These are phyloP conservation scores for Gymnobelideus leadbeateri DNA, from an alignment of 2,113 vertebrate genomes.

Conservation along the genomic window DNA sequence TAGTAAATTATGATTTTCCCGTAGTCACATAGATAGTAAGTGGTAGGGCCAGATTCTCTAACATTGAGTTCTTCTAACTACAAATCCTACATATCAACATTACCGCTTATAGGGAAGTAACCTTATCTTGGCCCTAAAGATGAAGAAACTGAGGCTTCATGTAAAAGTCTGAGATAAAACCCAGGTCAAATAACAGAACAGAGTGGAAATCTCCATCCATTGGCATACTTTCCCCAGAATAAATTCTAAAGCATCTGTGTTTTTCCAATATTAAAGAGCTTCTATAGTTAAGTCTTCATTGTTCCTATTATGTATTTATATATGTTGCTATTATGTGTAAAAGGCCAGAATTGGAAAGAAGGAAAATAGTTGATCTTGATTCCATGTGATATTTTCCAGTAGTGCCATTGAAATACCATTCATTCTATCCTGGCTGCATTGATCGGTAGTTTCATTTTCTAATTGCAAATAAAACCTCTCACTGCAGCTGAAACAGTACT, in stretches of 20 bases:
- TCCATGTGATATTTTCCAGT: slow-evolving; percentile 73
- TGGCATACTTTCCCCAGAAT: neutral
- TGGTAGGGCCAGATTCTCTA: neutral
- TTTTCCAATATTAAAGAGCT: slow-evolving; percentile 25
- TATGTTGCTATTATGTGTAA: slow-evolving; percentile 61
- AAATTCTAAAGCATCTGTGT: neutral
- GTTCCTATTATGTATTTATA: slow-evolving; percentile 44
- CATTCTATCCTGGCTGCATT: slow-evolving; percentile 80
- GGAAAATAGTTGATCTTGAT: slow-evolving; percentile 78
- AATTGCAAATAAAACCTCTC: slow-evolving; percentile 84
- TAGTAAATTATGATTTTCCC: neutral
- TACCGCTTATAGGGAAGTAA: neutral
- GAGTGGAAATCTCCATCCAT: neutral
- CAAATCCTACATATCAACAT: neutral
- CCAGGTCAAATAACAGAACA: neutral
- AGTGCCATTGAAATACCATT: slow-evolving; percentile 76
- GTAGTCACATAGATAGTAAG: neutral
- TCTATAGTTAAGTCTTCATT: neutral
- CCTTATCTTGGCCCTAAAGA: neutral
- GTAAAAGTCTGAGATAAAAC: neutral
- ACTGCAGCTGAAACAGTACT: slow-evolving; percentile 69
- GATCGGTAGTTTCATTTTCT: slow-evolving; percentile 86
- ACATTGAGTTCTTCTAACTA: neutral
- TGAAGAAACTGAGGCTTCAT: neutral
- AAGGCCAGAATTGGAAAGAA: slow-evolving; percentile 77